Evolutionary conservation across 1,140 invertebrate genomes (phyloP).

Genomic region (Ridgeia piscesae): DNA sequence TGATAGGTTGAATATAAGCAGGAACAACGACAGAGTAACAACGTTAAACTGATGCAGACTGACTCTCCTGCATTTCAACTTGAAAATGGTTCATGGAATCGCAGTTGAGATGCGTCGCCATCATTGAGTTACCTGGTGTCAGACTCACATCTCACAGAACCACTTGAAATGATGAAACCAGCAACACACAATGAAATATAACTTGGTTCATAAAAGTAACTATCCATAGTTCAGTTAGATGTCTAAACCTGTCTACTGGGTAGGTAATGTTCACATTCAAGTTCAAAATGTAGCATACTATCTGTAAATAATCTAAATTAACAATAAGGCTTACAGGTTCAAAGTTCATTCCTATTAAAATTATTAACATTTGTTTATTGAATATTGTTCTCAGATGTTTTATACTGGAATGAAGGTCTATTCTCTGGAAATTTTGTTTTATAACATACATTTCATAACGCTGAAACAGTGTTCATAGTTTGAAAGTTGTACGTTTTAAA

Average conservation of each 20-base stretch:
- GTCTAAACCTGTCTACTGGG: background rate
- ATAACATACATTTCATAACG: too few species aligned
- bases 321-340: background rate
- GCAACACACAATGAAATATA: background rate
- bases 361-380: too few species aligned
- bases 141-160: background rate
- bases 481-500: too few species aligned
- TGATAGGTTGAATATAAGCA: background rate
- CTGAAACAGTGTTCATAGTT: too few species aligned
- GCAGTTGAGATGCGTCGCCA: background rate
- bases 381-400: too few species aligned
- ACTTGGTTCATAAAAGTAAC: background rate
- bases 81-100: background rate
- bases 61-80: background rate
- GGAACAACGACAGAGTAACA: background rate
- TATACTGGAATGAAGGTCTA: too few species aligned
- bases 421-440: too few species aligned
- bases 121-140: background rate
- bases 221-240: background rate
- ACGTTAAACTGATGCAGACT: background rate
- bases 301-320: background rate
- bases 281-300: background rate
- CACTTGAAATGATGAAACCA: background rate
- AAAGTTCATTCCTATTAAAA: too few species aligned
- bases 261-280: background rate